phyloP scores from a whole-genome alignment of 2,888 invertebrate species.

The Diloba caeruleocephala region DNA sequence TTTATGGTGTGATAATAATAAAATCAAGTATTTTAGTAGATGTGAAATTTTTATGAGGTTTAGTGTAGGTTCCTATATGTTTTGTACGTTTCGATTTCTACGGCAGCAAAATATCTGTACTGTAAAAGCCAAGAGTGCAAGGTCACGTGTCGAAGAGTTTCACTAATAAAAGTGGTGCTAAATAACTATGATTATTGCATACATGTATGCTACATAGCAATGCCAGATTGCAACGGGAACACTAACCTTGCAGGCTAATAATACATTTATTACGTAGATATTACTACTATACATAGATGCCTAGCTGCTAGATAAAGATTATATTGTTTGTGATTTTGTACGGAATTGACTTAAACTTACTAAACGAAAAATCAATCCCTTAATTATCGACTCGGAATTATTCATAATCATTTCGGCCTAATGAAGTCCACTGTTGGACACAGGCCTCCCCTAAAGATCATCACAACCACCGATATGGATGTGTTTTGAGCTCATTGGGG shows the following conservation, averaged over 20 bases:
- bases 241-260: constrained; percentile 85
- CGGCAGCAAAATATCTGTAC: constrained; percentile 15
- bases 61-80: too few species aligned
- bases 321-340: constrained; percentile 49
- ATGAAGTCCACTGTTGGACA: too few species aligned
- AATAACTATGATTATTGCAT: constrained; percentile 45
- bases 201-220: constrained; percentile 52
- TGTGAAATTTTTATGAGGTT: too few species aligned
- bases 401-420: too few species aligned
- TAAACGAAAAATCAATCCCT: too few species aligned
- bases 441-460: too few species aligned
- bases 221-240: constrained; percentile 74
- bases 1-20: background rate
- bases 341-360: constrained; percentile 38
- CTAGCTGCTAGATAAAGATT: constrained; percentile 63
- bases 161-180: constrained; percentile 42
- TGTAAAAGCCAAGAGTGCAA: constrained; percentile 39
- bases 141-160: constrained; percentile 42
- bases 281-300: constrained; percentile 72
- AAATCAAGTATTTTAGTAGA: too few species aligned
- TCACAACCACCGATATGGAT: too few species aligned
- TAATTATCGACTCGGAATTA: too few species aligned
- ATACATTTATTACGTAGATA: constrained; percentile 81
- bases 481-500: too few species aligned
- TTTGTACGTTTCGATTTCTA: constrained; percentile 50